phyloP scores from a whole-genome alignment of 1,140 invertebrate species.

The Hermetia illucens region DNA sequence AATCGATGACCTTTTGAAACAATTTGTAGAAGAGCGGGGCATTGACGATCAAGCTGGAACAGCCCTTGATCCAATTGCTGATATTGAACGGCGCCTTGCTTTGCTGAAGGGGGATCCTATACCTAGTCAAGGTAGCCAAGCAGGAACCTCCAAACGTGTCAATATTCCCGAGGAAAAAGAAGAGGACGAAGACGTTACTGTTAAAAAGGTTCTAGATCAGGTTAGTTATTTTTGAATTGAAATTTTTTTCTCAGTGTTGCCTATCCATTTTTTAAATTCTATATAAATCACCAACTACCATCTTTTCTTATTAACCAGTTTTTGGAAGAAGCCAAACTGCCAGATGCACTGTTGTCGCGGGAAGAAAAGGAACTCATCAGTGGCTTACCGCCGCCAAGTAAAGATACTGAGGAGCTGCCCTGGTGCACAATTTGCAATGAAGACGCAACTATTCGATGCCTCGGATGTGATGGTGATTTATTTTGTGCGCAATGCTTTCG shows the following conservation, averaged over 20 bases:
- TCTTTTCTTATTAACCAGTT: conserved; percentile 11
- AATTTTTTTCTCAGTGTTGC: too few species aligned
- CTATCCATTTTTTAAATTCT: too few species aligned
- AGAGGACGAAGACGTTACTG: conserved; percentile 29
- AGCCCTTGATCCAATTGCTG: conserved; percentile 32
- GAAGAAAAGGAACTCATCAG: conserved; percentile 20
- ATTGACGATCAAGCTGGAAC: conserved; percentile 34
- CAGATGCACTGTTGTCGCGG: conserved; percentile 12
- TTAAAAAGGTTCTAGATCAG: conserved; percentile 28
- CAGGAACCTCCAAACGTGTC: conserved; percentile 8
- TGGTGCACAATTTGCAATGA: conserved; percentile 67
- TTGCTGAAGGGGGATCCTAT: conserved; percentile 28
- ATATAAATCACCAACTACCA: too few species aligned
- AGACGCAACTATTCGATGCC: conserved; percentile 50
- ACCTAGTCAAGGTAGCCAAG: conserved; percentile 15
- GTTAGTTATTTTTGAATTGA: too few species aligned
- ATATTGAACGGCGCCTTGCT: conserved; percentile 34
- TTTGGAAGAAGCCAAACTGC: conserved; percentile 19
- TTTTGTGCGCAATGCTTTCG: conserved; percentile 53
- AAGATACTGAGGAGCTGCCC: conserved; percentile 44
- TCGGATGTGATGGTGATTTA: conserved; percentile 53
- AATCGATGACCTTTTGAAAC: conserved; percentile 41
- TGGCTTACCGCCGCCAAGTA: conserved; percentile 9
- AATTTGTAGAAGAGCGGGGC: conserved; percentile 39
- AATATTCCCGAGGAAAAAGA: conserved; percentile 10